Conservation (phyloP, 2,888 invertebrate genomes). For the Neuroscelio doddi region DNA sequence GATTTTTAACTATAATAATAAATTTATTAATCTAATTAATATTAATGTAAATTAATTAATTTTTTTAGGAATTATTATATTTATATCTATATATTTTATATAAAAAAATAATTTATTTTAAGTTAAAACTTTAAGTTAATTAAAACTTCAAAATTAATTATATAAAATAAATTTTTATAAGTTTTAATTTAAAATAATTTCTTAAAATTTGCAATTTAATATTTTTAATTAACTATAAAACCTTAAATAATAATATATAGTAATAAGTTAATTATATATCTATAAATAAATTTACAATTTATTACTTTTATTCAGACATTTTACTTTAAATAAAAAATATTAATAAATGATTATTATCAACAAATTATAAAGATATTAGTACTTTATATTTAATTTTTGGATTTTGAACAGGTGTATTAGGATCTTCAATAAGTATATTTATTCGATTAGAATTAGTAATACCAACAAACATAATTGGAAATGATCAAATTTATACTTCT, state of each 20-base stretch:
- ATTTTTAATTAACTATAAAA: constrained; percentile 20
- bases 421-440: constrained; percentile 80
- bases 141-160: constrained; percentile 22
- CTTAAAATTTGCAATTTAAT: constrained; percentile 16
- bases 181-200: not conserved
- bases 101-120: constrained; percentile 5
- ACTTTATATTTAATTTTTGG: constrained; percentile 57
- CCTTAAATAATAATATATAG: too few species aligned
- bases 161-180: not conserved
- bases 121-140: constrained; percentile 32
- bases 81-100: constrained; percentile 15
- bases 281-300: constrained; percentile 62
- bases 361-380: constrained; percentile 84
- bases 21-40: constrained; percentile 15
- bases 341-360: constrained; percentile 71
- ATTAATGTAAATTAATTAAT: constrained; percentile 7
- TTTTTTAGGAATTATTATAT: constrained; percentile 9
- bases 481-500: constrained; percentile 86
- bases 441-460: constrained; percentile 83
- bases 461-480: constrained; percentile 79
- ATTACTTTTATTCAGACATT: constrained; percentile 64
- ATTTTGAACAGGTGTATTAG: constrained; percentile 80
- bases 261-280: constrained; percentile 55
- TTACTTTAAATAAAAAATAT: constrained; percentile 72
- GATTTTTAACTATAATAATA: constrained; percentile 20